A percentile compares a stretch with the other conserved stretches of the same genome.
Conservation (phyloP, 2,888 invertebrate species). For the Yponomeuta malinellus region DNA sequence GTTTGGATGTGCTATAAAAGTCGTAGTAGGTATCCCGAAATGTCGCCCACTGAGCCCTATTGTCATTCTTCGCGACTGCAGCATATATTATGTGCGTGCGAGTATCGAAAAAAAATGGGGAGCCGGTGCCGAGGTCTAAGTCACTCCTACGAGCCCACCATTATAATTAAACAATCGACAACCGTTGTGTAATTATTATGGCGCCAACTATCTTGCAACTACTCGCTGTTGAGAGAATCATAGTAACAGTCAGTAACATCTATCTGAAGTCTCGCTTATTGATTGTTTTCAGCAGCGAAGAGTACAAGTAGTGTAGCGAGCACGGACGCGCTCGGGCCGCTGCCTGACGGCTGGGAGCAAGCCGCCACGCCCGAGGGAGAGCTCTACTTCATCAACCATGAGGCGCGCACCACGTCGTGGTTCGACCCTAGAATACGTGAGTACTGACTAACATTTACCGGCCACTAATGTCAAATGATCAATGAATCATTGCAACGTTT, state of each 20-base stretch:
- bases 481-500: too few relatives aligned
- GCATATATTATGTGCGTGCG: too few relatives aligned
- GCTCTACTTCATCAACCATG: conserved; percentile 93
- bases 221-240: conserved; percentile 69
- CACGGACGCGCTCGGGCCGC: conserved; percentile 80
- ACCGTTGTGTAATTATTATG: conserved; percentile 47
- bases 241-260: conserved; percentile 12
- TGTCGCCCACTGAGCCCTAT: too few relatives aligned
- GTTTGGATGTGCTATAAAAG: too few relatives aligned
- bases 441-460: conserved; percentile 51
- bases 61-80: too few relatives aligned
- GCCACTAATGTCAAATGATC: background rate
- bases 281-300: conserved; percentile 73
- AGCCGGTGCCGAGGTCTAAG: too few relatives aligned
- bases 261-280: conserved; percentile 22
- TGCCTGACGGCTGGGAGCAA: conserved; percentile 93
- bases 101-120: too few relatives aligned
- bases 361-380: conserved; percentile 90
- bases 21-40: too few relatives aligned
- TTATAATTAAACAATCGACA: conserved; percentile 25
- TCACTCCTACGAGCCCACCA: background rate
- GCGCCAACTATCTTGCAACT: conserved; percentile 54
- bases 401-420: conserved; percentile 96
- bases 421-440: conserved; percentile 98
- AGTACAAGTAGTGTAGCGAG: conserved; percentile 68